These are phyloP conservation scores for Pangasianodon hypophthalmus DNA, from an alignment of 2,113 vertebrate species.

Conservation along the genomic window DNA sequence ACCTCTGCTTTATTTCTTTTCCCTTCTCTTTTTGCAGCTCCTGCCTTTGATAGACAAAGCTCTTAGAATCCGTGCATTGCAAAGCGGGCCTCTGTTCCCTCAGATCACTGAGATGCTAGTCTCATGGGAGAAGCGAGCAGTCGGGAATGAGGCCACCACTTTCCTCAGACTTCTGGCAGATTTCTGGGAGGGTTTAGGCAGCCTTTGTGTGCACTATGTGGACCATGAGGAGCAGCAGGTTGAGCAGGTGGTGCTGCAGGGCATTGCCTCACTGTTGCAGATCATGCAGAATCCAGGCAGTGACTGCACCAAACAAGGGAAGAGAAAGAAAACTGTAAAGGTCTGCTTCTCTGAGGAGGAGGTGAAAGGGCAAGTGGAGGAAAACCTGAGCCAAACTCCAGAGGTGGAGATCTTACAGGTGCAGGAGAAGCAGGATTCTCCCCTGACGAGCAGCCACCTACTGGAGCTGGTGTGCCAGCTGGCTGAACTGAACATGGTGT, in stretches of 20 bases:
- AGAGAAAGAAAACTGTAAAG: slow-evolving; percentile 79
- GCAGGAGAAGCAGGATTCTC: slow-evolving; percentile 49
- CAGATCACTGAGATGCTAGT: slow-evolving; percentile 81
- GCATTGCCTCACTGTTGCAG: slow-evolving; percentile 82
- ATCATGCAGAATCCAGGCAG: slow-evolving; percentile 81
- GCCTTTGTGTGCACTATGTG: slow-evolving; percentile 76
- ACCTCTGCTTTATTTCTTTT: not conserved
- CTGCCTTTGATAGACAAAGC: slow-evolving; percentile 80
- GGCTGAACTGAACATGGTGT: slow-evolving; percentile 83
- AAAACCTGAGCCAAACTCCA: slow-evolving; percentile 45
- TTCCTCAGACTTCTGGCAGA: slow-evolving; percentile 78
- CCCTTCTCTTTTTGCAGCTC: slow-evolving; percentile 71
- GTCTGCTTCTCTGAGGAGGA: slow-evolving; percentile 78
- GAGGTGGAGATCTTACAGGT: slow-evolving; percentile 35
- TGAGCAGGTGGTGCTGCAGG: slow-evolving; percentile 75
- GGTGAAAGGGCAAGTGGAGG: slow-evolving; percentile 57
- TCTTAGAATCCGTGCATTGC: slow-evolving; percentile 78
- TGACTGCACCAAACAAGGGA: slow-evolving; percentile 62
- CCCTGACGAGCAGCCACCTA: slow-evolving; percentile 75
- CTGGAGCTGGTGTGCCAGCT: slow-evolving; percentile 87
- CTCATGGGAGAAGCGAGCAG: slow-evolving; percentile 86
- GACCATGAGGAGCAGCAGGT: slow-evolving; percentile 69
- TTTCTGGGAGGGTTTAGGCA: slow-evolving; percentile 86
- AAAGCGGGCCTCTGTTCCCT: slow-evolving; percentile 82
- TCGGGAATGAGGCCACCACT: slow-evolving; percentile 47